A percentile compares a stretch with the other conserved stretches of the same genome.
phyloP scores from a whole-genome alignment of 2,888 invertebrate species.

The Trilocha varians region DNA sequence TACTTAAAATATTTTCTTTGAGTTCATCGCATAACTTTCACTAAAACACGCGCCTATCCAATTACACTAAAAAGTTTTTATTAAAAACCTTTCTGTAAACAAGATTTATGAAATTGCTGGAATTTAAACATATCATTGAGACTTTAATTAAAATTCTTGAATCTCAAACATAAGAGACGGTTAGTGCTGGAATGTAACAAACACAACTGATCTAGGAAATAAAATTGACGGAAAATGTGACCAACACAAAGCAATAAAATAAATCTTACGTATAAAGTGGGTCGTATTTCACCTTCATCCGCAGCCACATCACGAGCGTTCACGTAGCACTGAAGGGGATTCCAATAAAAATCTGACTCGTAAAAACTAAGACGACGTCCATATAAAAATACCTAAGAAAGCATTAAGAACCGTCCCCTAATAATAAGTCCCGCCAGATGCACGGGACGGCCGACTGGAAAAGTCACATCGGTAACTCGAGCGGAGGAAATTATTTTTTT shows the following conservation, averaged over 20 bases:
- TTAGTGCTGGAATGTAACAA: not conserved
- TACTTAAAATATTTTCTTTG: too few relatives aligned
- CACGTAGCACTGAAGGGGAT: constrained; percentile 40
- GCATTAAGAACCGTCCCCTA: constrained; percentile 70
- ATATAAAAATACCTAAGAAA: constrained; percentile 70
- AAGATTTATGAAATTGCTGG: too few relatives aligned
- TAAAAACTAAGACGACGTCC: constrained; percentile 66
- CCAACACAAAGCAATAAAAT: constrained; percentile 57
- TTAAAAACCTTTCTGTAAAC: too few relatives aligned
- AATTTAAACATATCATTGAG: too few relatives aligned
- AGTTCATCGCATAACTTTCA: too few relatives aligned
- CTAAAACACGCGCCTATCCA: too few relatives aligned
- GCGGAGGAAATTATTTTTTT: constrained; percentile 71
- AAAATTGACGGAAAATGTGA: constrained; percentile 38
- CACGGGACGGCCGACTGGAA: constrained; percentile 68
- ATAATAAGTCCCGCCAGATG: constrained; percentile 72
- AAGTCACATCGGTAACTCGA: constrained; percentile 68
- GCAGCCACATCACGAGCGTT: constrained; percentile 44
- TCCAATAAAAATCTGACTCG: constrained; percentile 72
- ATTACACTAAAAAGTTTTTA: too few relatives aligned
- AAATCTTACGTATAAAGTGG: constrained; percentile 53
- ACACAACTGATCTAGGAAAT: constrained; percentile 23
- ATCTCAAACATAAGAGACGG: not conserved
- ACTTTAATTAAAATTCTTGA: too few relatives aligned
- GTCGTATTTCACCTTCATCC: constrained; percentile 64